Base-by-base conservation (phyloP, 2,888 invertebrate species). In the Serrognathus titanus region DNA sequence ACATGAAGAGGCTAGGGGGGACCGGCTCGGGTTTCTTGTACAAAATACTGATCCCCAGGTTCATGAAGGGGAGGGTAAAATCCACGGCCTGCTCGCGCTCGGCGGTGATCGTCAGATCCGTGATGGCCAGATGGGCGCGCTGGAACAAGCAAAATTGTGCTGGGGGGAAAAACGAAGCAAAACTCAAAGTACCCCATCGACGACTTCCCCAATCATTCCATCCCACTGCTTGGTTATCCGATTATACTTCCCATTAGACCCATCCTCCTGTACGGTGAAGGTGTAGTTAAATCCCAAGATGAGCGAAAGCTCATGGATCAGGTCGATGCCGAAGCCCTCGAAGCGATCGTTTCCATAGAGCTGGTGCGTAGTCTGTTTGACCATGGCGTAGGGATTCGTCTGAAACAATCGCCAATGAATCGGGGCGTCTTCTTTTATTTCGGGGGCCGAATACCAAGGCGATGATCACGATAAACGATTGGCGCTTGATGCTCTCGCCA, bases 11-110 rank as follows among this genome's bases (percentile, higher is more conserved):
- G 70, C 91, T 88, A 0, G 96, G 94, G 0, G 92, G 87, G 65
- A 90, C 86, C 66, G 91, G 90, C 57, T 85, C 86, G 0, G 97
- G 94, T 69, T 92, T 94, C 70, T 87, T 89, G 77, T 90, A 96
- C 31, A 96, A 77, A 68, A 97, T 96, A 46, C 92, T 90, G 66
- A 95, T 96, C 41, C 92, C 92, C 82, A 97, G 81, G 75, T 93
- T 94, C 91, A 97, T 94, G 72, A 96, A 97, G 0, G 97, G 97
- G 78, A 92, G 92, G 0, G 96, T 96, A 71, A 97, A 97, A 77
- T 97, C 96, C 0, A 94, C 94, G 11, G 88, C 93, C 69, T 83
- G 85, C 74, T 95, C 93, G 37, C 97, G 83, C 61, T 90, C 88
- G 46, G 95, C 88, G 7, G 96, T 96, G 69, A 92, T 89, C 6